Evolutionary conservation across 1,140 invertebrate species (phyloP).

Genomic region (Psix sp.): DNA sequence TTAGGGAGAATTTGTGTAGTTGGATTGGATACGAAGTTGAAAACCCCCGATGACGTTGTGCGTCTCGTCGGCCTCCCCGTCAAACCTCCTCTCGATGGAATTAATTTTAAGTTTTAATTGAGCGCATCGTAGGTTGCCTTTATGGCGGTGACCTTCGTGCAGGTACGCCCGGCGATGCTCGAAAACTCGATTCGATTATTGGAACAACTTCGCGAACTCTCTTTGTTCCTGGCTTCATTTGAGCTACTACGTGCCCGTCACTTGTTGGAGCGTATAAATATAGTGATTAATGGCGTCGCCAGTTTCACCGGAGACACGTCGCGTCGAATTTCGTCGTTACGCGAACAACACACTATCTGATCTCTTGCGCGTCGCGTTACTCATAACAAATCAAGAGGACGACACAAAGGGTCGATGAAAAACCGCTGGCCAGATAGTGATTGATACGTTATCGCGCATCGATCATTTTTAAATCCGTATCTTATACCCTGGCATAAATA

Average conservation of each 20-base stretch:
- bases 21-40: constrained; percentile 71
- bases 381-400: not conserved
- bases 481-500: constrained; percentile 56
- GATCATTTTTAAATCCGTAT: too few relatives aligned
- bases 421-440: too few relatives aligned
- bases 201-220: constrained; percentile 63
- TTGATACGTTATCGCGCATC: too few relatives aligned
- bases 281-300: constrained; percentile 48
- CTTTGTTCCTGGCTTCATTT: constrained; percentile 37
- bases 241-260: constrained; percentile 18
- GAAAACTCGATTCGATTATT: constrained; percentile 67
- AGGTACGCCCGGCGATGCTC: constrained; percentile 35
- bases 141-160: constrained; percentile 64
- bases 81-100: constrained; percentile 59
- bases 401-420: too few relatives aligned
- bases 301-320: constrained; percentile 29
- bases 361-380: constrained; percentile 41
- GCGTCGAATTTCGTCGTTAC: constrained; percentile 41
- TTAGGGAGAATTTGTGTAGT: constrained; percentile 72
- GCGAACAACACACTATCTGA: constrained; percentile 25
- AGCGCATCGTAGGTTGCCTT: constrained; percentile 66
- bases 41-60: constrained; percentile 58
- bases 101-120: constrained; percentile 75
- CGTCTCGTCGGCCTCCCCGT: constrained; percentile 29
- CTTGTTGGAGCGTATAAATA: constrained; percentile 41